phyloP scores from a whole-genome alignment of 2,888 invertebrate species.

The Leptinotarsa peninsularis region DNA sequence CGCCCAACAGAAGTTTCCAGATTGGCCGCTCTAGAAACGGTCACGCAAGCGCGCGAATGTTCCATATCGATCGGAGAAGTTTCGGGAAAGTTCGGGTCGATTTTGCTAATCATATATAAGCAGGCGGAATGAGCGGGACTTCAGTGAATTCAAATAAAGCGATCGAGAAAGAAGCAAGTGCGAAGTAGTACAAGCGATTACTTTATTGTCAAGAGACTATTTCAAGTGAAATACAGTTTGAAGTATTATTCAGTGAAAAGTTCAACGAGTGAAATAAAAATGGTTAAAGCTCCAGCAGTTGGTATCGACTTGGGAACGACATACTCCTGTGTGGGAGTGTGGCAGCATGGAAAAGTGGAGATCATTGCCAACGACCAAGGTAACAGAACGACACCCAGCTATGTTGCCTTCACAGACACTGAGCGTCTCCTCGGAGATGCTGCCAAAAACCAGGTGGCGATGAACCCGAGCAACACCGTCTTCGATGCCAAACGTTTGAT shows the following conservation, averaged over 20 bases:
- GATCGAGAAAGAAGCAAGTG: slow-evolving; percentile 7
- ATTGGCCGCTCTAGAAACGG: not conserved
- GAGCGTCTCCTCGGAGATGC: slow-evolving; percentile 78
- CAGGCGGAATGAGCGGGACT: slow-evolving; percentile 15
- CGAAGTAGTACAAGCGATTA: slow-evolving; percentile 56
- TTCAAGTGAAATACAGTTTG: not conserved
- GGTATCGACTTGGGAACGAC: slow-evolving; percentile 91
- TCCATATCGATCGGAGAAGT: slow-evolving; percentile 11
- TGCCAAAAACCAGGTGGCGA: slow-evolving; percentile 78
- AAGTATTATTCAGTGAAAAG: not conserved
- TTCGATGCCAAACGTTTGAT: slow-evolving; percentile 62
- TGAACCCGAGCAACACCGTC: slow-evolving; percentile 81
- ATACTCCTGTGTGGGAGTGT: slow-evolving; percentile 86
- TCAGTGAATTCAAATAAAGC: slow-evolving; percentile 21
- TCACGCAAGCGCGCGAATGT: not conserved
- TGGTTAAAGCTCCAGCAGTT: slow-evolving; percentile 70
- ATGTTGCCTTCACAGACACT: slow-evolving; percentile 79
- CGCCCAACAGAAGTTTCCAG: slow-evolving; percentile 3
- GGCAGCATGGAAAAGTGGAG: slow-evolving; percentile 85
- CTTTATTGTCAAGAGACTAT: not conserved
- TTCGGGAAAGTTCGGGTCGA: slow-evolving; percentile 34
- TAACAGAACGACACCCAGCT: slow-evolving; percentile 86
- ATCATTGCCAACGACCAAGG: slow-evolving; percentile 89
- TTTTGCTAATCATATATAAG: slow-evolving; percentile 33
- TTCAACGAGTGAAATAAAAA: slow-evolving; percentile 40